Percentiles rank a stretch among this genome's conserved stretches.
Evolutionary conservation across 2,888 invertebrate species (phyloP).

Genomic region (Gymnoscelis rufifasciata): DNA sequence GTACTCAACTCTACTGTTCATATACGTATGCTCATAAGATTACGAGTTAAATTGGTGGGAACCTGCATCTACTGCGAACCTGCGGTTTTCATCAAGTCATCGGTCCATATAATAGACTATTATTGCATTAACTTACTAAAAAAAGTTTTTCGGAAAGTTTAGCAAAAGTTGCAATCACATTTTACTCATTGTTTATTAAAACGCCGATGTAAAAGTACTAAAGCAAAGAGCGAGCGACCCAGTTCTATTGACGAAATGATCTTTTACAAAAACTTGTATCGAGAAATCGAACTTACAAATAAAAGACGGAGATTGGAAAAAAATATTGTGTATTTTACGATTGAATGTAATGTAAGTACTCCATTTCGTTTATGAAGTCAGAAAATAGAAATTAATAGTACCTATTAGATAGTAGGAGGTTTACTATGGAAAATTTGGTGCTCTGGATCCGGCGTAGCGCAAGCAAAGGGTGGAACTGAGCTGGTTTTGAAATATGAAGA

Average conservation of each 20-base stretch:
- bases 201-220: conserved; percentile 66
- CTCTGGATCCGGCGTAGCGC: too few species aligned
- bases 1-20: too few species aligned
- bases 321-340: conserved; percentile 12
- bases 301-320: conserved; percentile 42
- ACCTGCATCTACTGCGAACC: too few species aligned
- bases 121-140: too few species aligned
- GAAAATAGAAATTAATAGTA: not conserved
- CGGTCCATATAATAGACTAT: too few species aligned
- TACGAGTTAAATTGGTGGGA: too few species aligned
- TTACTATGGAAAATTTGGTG: too few species aligned
- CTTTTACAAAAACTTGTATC: conserved; percentile 55
- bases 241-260: conserved; percentile 55
- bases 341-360: conserved; percentile 11
- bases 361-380: not conserved
- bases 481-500: too few species aligned
- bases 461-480: too few species aligned
- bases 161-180: conserved; percentile 10
- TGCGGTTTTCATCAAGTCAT: too few species aligned
- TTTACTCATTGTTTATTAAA: conserved; percentile 42
- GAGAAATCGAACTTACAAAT: conserved; percentile 46
- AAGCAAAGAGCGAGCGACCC: conserved; percentile 61
- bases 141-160: not conserved
- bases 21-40: too few species aligned
- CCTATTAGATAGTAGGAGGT: too few species aligned